A percentile compares a stretch with the other conserved stretches of the same genome.
phyloP scores from a whole-genome alignment of 2,888 invertebrate genomes.

The Hirudinaria manillensis region DNA sequence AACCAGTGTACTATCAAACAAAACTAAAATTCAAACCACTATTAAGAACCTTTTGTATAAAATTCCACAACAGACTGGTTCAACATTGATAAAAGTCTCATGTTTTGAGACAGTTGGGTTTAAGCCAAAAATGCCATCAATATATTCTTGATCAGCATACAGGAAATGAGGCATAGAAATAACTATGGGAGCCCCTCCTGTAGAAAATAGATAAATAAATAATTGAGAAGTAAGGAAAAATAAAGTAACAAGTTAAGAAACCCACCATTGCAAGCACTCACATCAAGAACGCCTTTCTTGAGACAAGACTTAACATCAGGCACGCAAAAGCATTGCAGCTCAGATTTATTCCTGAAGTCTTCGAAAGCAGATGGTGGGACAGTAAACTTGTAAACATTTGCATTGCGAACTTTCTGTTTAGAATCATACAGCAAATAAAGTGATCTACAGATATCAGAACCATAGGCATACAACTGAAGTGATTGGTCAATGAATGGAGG shows the following conservation, averaged over 20 bases:
- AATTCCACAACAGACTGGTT: slow-evolving; percentile 15
- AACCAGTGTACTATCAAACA: slow-evolving; percentile 6
- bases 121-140: slow-evolving; percentile 64
- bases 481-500: slow-evolving; percentile 41
- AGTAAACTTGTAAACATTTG: not conserved
- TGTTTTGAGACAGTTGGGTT: slow-evolving; percentile 64
- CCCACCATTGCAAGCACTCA: slow-evolving; percentile 26
- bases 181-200: slow-evolving; percentile 71
- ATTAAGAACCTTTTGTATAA: not conserved
- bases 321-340: slow-evolving; percentile 20
- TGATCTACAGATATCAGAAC: slow-evolving; percentile 46
- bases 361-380: slow-evolving; percentile 2
- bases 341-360: not conserved
- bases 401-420: not conserved
- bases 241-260: not conserved
- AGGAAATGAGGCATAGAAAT: slow-evolving; percentile 77
- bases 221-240: not conserved
- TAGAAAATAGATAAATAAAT: not conserved
- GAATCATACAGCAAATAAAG: slow-evolving; percentile 36
- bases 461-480: slow-evolving; percentile 42
- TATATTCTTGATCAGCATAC: slow-evolving; percentile 65
- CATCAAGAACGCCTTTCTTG: slow-evolving; percentile 22
- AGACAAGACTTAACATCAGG: slow-evolving; percentile 21
- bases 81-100: slow-evolving; percentile 57
- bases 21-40: not conserved